phyloP scores from a whole-genome alignment of 1,140 invertebrate genomes.

The Lycorma delicatula region DNA sequence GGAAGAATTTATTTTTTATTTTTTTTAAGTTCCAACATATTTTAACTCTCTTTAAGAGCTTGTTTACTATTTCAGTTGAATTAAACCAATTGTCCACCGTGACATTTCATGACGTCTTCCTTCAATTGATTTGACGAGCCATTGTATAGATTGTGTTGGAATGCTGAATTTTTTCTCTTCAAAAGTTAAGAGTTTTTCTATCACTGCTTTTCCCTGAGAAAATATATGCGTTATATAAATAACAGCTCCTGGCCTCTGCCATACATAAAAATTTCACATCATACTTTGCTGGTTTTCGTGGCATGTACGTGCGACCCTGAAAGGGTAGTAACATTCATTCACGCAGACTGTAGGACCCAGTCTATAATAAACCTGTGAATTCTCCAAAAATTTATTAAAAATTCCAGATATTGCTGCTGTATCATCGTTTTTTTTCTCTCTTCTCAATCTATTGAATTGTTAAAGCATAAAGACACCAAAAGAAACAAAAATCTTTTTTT shows the following conservation, averaged over 20 bases:
- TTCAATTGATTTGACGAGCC: slow-evolving; percentile 29
- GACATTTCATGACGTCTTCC: slow-evolving; percentile 31
- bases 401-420: too few species aligned
- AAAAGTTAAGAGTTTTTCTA: too few species aligned
- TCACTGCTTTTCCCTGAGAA: too few species aligned
- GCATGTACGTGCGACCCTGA: slow-evolving; percentile 38
- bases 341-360: background rate
- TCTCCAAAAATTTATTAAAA: too few species aligned
- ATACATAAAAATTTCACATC: slow-evolving; percentile 28
- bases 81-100: slow-evolving; percentile 38
- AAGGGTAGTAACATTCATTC: slow-evolving; percentile 22
- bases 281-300: slow-evolving; percentile 40
- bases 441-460: too few species aligned
- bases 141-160: slow-evolving; percentile 28
- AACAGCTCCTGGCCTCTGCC: too few species aligned
- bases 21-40: slow-evolving; percentile 39
- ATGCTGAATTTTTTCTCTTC: slow-evolving; percentile 24
- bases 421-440: too few species aligned
- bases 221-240: too few species aligned
- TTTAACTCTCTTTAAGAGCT: slow-evolving; percentile 29
- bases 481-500: too few species aligned
- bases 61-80: slow-evolving; percentile 33
- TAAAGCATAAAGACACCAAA: too few species aligned
- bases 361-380: too few species aligned
- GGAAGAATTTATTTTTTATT: slow-evolving; percentile 38